Evolutionary conservation across 2,113 vertebrate species (phyloP).

Genomic region (Peromyscus leucopus): DNA sequence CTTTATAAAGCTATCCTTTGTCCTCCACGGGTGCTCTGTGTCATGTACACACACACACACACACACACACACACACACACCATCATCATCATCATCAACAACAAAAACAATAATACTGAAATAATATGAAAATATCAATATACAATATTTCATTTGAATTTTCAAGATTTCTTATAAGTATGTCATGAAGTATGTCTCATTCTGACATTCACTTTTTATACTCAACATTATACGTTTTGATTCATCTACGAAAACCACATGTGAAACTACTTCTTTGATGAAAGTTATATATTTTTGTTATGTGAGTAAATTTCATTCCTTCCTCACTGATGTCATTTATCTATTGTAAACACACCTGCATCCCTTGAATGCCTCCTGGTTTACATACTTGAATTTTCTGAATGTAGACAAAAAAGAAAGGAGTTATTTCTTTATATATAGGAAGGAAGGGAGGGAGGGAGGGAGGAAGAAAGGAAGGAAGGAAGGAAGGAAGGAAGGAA

Average conservation of each 20-base stretch:
- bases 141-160: neutral
- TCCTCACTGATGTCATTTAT: neutral
- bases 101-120: neutral
- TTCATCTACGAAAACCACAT: neutral
- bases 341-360: neutral
- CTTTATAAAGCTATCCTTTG: neutral
- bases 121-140: neutral
- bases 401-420: neutral
- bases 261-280: neutral
- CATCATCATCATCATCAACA: neutral
- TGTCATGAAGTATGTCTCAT: neutral
- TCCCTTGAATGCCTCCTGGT: neutral
- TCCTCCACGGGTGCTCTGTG: neutral
- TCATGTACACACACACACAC: neutral
- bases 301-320: neutral
- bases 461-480: too few species aligned
- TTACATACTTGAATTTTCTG: neutral
- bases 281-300: neutral
- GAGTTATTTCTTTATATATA: too few species aligned
- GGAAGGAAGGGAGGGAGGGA: too few species aligned
- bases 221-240: neutral
- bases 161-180: neutral
- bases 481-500: too few species aligned
- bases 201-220: neutral
- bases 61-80: neutral